phyloP scores from a whole-genome alignment of 2,113 vertebrate species.

The Epinephelus fuscoguttatus region DNA sequence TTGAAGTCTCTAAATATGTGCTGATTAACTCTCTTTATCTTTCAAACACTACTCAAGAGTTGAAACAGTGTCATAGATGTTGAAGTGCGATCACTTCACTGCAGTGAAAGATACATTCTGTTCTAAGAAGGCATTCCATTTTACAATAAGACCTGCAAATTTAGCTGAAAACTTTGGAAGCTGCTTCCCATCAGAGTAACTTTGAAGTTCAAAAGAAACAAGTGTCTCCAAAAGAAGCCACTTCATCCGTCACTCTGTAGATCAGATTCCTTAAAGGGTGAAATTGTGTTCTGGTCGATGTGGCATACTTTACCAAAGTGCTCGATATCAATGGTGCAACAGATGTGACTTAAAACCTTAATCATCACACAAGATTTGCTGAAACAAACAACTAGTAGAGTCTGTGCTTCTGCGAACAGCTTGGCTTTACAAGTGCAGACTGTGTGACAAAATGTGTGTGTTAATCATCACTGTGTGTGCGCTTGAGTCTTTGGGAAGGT shows the following conservation, averaged over 20 bases:
- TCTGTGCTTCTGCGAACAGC: constrained; percentile 54
- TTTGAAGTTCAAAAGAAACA: constrained; percentile 18
- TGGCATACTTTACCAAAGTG: constrained; percentile 30
- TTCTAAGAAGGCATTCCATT: background rate
- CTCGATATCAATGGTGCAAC: constrained; percentile 38
- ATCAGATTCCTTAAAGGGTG: constrained; percentile 16
- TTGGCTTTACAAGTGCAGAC: constrained; percentile 39
- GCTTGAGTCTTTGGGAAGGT: constrained; percentile 64
- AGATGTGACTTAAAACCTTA: constrained; percentile 24
- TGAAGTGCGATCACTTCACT: background rate
- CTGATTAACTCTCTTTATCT: constrained; percentile 1
- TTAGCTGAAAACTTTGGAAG: background rate
- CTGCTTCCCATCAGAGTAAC: constrained; percentile 4
- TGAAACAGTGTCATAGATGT: background rate
- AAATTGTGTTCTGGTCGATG: constrained; percentile 12
- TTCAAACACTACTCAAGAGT: background rate
- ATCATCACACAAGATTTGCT: constrained; percentile 15
- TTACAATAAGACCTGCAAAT: constrained; percentile 8
- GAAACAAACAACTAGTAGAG: constrained; percentile 9
- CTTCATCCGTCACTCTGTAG: background rate
- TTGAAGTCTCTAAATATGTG: constrained; percentile 19
- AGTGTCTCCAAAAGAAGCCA: constrained; percentile 8
- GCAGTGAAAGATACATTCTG: constrained; percentile 9
- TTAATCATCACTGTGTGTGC: constrained; percentile 38
- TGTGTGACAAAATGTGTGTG: constrained; percentile 39